phyloP scores from a whole-genome alignment of 1,140 invertebrate species.

The Harlomillsia oculata region DNA sequence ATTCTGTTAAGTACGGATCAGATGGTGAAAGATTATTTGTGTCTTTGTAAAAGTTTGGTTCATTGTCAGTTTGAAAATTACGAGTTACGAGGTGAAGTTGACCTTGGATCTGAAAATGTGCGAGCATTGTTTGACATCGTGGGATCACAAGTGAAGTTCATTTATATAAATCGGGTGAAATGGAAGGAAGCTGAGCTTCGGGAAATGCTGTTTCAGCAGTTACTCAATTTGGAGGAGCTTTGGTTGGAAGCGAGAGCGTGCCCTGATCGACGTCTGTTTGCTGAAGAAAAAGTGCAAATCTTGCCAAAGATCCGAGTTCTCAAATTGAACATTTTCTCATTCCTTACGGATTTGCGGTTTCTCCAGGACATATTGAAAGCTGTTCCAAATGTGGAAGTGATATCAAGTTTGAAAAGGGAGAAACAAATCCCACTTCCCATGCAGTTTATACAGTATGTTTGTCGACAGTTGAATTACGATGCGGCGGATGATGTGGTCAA shows the following conservation, averaged over 20 bases:
- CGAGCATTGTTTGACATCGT: constrained; percentile 9
- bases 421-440: constrained; percentile 19
- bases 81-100: constrained; percentile 18
- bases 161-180: constrained; percentile 19
- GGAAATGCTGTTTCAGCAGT: constrained; percentile 11
- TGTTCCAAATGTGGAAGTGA: constrained; percentile 16
- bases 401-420: constrained; percentile 9
- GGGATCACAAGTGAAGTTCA: constrained; percentile 8
- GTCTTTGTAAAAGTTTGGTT: background rate
- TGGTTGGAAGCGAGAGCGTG: constrained; percentile 18
- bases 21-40: background rate
- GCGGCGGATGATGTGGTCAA: constrained; percentile 23
- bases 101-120: constrained; percentile 4
- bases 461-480: constrained; percentile 21
- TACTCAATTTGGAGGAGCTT: constrained; percentile 20
- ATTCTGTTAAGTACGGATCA: constrained; percentile 1
- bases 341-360: constrained; percentile 21
- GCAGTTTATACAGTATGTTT: constrained; percentile 23
- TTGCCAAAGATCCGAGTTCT: constrained; percentile 19
- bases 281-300: constrained; percentile 2
- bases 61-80: background rate
- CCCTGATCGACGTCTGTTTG: constrained; percentile 16
- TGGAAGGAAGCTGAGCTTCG: constrained; percentile 15
- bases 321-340: constrained; percentile 19
- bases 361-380: constrained; percentile 13